Evolutionary conservation across 1,140 invertebrate species (phyloP), one percentile per base, ranked within the genome.

Genomic region (Philopotamus ludificatus): DNA sequence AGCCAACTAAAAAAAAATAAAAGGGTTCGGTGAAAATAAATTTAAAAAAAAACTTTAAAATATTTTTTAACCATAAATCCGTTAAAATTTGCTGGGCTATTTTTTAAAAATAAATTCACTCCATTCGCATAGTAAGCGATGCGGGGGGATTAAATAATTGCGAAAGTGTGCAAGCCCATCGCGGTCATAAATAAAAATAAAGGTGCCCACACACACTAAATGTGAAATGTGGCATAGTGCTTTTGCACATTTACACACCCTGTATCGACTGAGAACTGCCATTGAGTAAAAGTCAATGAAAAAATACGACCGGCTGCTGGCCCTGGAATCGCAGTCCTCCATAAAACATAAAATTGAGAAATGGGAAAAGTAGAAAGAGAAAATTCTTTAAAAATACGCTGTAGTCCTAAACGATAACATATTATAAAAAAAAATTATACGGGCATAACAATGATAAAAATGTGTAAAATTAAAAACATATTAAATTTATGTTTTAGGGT

Each of bases 211-310:
- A 7, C 28, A 12, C 28, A 4, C 28, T 34, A 34, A 34, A 34
- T 34, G 28, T 34, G 28, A 34, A 12, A 34, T 34, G 28, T 12
- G 28, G 28, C 28, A 34, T 34, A 34, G 49, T 66, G 57, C 57
- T 66, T 60, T 65, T 55, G 10, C 51, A 49, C 63, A 65, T 58
- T 65, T 65, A 65, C 45, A 26, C 50, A 54, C 23, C 12, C 23
- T 10, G 28, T 63, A 67, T 59, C 66, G 66, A 61, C 53, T 63
- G 61, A 63, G 50, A 67, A 67, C 60, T 67, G 66, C 39, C 54
- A 58, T 61, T 63, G 63, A 63, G 60, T 63, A 60, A 63, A 63
- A 59, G 54, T 63, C 54, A 61, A 67, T 63, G 61, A 59, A 63
- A 63, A 67, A 67, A 67, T 63, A 63, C 22, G 51, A 34, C 51